Evolutionary conservation across 2,797 vertebrate genomes (phyloP).

Genomic region (Fundulus diaphanus): DNA sequence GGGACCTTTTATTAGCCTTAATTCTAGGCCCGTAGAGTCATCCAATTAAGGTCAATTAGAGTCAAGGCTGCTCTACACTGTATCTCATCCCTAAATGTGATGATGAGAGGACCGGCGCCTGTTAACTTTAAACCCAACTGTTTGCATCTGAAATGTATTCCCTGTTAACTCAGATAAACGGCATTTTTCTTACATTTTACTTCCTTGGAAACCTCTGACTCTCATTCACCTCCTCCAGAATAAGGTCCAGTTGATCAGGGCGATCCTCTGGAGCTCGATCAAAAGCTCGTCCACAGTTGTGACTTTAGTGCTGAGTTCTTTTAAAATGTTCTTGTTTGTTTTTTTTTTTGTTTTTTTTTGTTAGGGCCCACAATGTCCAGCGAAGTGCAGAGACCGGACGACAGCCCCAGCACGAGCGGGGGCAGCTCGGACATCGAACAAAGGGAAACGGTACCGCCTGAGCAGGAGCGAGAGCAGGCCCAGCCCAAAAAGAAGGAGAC

Average conservation of each 20-base stretch:
- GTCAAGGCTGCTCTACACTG: slow-evolving; percentile 15
- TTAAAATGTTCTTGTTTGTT: no score
- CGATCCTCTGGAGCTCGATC: background rate
- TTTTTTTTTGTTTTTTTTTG: background rate
- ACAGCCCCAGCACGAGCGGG: slow-evolving; percentile 98
- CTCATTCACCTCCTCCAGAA: background rate
- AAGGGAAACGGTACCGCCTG: slow-evolving; percentile 89
- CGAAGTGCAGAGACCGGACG: slow-evolving; percentile 96
- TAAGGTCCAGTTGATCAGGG: background rate
- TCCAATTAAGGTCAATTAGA: slow-evolving; percentile 3
- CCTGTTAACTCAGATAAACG: no score
- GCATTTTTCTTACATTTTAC: background rate
- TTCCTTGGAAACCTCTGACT: background rate
- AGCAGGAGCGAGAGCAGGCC: slow-evolving; percentile 93
- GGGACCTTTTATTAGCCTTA: slow-evolving; percentile 5
- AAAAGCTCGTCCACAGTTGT: background rate
- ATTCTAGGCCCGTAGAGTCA: slow-evolving; percentile 18
- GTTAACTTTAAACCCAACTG: slow-evolving; percentile 14
- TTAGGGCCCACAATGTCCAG: slow-evolving; percentile 93
- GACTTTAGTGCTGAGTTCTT: background rate
- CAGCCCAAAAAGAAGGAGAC: slow-evolving; percentile 99
- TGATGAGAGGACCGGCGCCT: slow-evolving; percentile 13
- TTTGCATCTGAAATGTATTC: background rate
- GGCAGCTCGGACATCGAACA: slow-evolving; percentile 98
- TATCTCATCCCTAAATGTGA: background rate